Base-by-base conservation (phyloP, 2,888 invertebrate genomes). In the Luperina nickerlii region DNA sequence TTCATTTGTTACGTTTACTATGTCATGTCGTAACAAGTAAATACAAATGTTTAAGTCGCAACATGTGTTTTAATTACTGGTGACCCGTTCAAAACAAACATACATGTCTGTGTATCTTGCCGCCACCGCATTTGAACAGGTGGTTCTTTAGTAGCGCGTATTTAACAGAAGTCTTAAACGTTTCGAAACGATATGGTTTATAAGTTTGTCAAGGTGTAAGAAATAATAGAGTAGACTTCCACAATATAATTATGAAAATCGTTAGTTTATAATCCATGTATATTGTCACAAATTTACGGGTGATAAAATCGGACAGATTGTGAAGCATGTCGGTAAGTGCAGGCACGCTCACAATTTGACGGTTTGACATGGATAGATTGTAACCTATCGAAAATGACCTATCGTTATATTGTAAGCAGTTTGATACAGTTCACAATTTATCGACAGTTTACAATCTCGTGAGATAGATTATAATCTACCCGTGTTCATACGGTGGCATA, bases 61-160 rank as follows among this genome's bases (percentile, higher is more conserved):
- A 75, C 38, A 60, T 32, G 57, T 86, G 70, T 83, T 76, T 67
- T 71, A 68, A 79, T 83, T 76, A 76, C 24, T 65, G 1, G 57
- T 71, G 48, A 54, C 75, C 54, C 24, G 3, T 57, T 48, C 7
- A n/a, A 54, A 24, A 0, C 9, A 32, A 20, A n/a, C 18, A n/a
- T 75, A 42, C 65, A 13, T n/a, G 57, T 63, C 15, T 60, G 51
- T 63, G 32, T 74, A 4, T 57, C 18, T 24, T 32, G 7, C n/a
- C 68, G 74, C 27, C 48, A 54, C 57, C 60, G 1, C 76, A 20
- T 85, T 79, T 79, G 63, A 27, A 48, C 85, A 85, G 38, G 68
- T 87, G 85, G 62, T 65, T 15, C 9, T 62, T 11, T n/a, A 54
- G 5, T 60, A 54, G 62, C 68, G 45, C 20, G 15, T 20, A 32